Evolutionary conservation across 2,888 invertebrate species (phyloP), one percentile per base, ranked within the genome.

Genomic region (Papilio gigon): DNA sequence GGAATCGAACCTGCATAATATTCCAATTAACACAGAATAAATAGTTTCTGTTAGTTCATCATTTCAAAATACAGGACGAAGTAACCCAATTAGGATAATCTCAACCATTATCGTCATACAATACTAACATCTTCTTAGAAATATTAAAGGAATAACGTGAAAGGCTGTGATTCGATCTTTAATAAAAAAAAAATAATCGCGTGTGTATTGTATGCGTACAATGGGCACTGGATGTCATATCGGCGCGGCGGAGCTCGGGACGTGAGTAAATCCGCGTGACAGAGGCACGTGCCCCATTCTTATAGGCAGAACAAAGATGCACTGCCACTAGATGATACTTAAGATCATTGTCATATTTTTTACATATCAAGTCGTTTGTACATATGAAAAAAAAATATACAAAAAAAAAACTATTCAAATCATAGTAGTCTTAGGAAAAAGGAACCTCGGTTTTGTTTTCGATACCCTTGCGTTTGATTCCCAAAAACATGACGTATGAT

Each of bases 221-320:
- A 77, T 75, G 72, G 70, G 65, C 63, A 56, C 71, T 61, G 65
- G 71, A 71, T 71, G 74, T 73, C 74, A 73, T 71, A 74, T 69
- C 72, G 64, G 56, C 37, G 47, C 70, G 68, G 65, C 63, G 67
- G 69, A 67, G 70, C 70, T 72, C 20, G 65, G 67, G 61, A 68
- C 73, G 78, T 71, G 77, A 70, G 77, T 80, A 80, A 78, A 80
- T 77, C 76, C 72, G 76, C 81, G 82, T 83, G 80, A 82, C 73
- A 78, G 67, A 68, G 74, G 72, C 81, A 81, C 83, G 82, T 80
- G 71, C 74, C 74, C 73, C 71, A 76, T 77, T 76, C 77, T 74
- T 76, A 72, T 67, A 61, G 68, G 33, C 25, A 71, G 63, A 53
- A 62, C 40, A 60, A 25, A 37, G 68, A 73, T 60, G 42, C 53